Conservation (phyloP, 2,888 invertebrate species). For the Prosapia bicincta region DNA sequence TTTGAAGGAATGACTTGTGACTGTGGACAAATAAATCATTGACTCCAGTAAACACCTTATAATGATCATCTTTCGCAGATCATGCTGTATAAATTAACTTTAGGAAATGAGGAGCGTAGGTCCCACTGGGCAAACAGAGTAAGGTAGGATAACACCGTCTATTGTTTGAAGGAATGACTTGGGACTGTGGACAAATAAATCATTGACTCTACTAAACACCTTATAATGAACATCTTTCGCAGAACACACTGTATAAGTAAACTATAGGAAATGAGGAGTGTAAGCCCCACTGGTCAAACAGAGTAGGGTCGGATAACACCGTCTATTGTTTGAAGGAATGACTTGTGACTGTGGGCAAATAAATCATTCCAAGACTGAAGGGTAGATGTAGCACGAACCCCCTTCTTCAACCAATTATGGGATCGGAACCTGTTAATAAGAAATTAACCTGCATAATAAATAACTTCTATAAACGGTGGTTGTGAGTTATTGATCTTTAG, state of each 20-base stretch:
- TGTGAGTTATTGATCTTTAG: too few relatives aligned
- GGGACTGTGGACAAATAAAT: constrained; percentile 8
- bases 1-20: not conserved
- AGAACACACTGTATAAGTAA: not conserved
- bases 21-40: constrained; percentile 10
- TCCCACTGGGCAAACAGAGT: not conserved
- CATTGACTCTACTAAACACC: too few relatives aligned
- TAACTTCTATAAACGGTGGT: too few relatives aligned
- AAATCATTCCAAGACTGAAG: constrained; percentile 8
- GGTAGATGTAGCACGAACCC: constrained; percentile 10
- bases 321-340: not conserved
- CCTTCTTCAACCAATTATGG: too few relatives aligned
- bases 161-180: not conserved
- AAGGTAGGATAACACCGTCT: not conserved
- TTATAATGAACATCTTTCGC: not conserved
- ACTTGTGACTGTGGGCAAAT: constrained; percentile 1
- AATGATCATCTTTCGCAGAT: not conserved
- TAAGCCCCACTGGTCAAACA: not conserved
- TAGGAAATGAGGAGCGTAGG: not conserved
- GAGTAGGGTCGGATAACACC: not conserved
- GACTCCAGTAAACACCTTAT: too few relatives aligned
- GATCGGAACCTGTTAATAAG: too few relatives aligned
- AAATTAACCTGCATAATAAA: too few relatives aligned
- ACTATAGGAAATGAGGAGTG: not conserved
- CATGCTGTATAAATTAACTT: not conserved